Evolutionary conservation across 1,140 invertebrate genomes (phyloP).

Genomic region (Apocrypta bakeri): DNA sequence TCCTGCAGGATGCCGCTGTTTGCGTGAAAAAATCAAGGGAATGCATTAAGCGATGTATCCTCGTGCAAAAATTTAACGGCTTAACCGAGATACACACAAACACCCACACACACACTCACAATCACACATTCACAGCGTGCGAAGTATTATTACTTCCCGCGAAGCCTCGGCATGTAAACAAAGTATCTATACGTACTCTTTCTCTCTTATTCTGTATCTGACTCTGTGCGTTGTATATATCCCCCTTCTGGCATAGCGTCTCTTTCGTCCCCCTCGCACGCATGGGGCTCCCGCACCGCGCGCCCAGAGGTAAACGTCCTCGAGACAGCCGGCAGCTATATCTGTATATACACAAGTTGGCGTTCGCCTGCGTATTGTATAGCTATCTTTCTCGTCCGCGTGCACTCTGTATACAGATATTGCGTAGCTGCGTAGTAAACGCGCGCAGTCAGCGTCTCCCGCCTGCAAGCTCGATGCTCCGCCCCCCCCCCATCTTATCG

Average conservation of each 20-base stretch:
- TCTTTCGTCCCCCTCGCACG: neutral
- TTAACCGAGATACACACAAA: neutral
- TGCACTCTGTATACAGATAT: neutral
- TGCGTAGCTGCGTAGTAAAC: neutral
- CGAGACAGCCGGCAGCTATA: constrained; percentile 18
- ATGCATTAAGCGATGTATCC: no score
- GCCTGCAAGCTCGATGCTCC: neutral
- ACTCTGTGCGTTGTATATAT: no score
- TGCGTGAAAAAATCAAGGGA: no score
- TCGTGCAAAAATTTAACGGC: neutral
- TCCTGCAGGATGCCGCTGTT: no score
- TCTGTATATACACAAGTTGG: constrained; percentile 7
- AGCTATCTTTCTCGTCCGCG: constrained; percentile 3
- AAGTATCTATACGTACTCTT: constrained; percentile 27
- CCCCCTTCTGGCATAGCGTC: neutral
- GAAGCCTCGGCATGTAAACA: constrained; percentile 42
- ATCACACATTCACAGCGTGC: neutral
- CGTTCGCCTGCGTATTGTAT: neutral
- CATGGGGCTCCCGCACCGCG: neutral
- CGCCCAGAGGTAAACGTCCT: constrained; percentile 47
- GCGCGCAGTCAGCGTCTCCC: no score
- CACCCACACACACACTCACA: neutral
- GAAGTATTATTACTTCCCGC: neutral
- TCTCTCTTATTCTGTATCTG: no score
- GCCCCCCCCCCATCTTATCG: neutral